A percentile compares a stretch with the other conserved stretches of the same genome.
These are phyloP conservation scores for Phainopepla nitens DNA, from an alignment of 2,113 vertebrate genomes.

Conservation along the genomic window DNA sequence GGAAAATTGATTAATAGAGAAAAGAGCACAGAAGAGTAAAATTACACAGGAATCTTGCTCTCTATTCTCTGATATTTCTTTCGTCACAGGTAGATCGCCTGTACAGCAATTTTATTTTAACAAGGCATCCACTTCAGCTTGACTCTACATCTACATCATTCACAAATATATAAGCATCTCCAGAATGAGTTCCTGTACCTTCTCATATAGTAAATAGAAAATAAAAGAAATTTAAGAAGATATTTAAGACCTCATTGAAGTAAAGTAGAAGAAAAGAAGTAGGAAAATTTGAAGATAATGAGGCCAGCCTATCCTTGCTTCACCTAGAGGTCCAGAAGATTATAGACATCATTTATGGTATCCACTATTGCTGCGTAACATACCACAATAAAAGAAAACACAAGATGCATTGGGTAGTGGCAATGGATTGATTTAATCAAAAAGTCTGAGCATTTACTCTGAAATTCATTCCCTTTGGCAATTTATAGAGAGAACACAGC, in stretches of 20 bases:
- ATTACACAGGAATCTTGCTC: not conserved
- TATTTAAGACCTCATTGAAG: not conserved
- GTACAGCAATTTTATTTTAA: conserved; percentile 15
- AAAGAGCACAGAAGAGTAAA: not conserved
- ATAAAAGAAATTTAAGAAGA: not conserved
- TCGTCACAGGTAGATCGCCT: not conserved
- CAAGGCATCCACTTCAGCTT: not conserved
- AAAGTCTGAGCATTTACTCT: not conserved
- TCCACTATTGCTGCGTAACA: not conserved
- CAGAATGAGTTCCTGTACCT: conserved; percentile 6
- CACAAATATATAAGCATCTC: not conserved
- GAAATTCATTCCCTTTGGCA: conserved; percentile 11
- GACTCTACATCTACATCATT: not conserved
- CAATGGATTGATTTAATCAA: conserved; percentile 19
- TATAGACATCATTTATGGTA: not conserved
- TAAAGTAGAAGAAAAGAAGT: not conserved
- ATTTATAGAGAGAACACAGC: not conserved
- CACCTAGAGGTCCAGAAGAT: not conserved
- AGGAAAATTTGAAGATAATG: conserved; percentile 18
- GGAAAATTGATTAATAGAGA: not conserved
- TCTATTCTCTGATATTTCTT: not conserved
- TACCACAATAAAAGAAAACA: not conserved
- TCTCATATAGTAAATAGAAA: not conserved
- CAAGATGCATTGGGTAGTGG: not conserved
- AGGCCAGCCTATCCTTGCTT: not conserved